These are phyloP conservation scores for Myotis davidii DNA, from an alignment of 2,113 vertebrate genomes.

Conservation along the genomic window DNA sequence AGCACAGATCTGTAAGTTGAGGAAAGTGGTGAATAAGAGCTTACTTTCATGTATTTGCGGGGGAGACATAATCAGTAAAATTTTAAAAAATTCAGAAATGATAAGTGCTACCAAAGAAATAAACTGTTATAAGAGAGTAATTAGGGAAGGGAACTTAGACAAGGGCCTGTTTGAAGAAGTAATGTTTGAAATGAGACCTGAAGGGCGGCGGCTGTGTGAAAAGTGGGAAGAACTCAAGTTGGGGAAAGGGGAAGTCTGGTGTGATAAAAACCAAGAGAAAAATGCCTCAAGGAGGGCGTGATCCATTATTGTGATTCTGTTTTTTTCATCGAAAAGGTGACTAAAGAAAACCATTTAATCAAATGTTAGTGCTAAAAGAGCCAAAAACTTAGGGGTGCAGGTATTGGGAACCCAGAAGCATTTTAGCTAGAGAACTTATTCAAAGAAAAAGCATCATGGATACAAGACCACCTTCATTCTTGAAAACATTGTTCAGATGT, in stretches of 20 bases:
- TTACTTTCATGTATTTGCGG: neutral
- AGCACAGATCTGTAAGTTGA: neutral
- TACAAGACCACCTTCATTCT: neutral
- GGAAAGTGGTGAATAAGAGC: neutral
- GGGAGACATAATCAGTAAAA: neutral
- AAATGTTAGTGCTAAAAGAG: neutral
- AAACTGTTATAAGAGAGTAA: neutral
- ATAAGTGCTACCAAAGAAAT: neutral
- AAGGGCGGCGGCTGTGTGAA: neutral
- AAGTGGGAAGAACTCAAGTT: neutral
- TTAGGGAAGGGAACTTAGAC: neutral
- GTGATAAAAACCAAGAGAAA: neutral
- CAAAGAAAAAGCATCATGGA: neutral
- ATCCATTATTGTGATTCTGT: neutral
- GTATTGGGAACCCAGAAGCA: neutral
- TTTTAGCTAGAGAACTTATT: neutral
- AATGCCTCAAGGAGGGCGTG: neutral
- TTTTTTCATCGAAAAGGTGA: slow-evolving; percentile 15
- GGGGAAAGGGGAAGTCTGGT: neutral
- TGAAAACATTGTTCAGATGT: neutral
- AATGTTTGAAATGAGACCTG: neutral
- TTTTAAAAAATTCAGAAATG: neutral
- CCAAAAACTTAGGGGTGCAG: neutral
- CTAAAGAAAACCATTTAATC: neutral
- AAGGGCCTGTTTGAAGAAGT: neutral